Percentiles rank a stretch among this genome's conserved stretches.
These are phyloP conservation scores for Caenorhabditis afra DNA, from an alignment of 2,888 invertebrate species.

Conservation along the genomic window DNA sequence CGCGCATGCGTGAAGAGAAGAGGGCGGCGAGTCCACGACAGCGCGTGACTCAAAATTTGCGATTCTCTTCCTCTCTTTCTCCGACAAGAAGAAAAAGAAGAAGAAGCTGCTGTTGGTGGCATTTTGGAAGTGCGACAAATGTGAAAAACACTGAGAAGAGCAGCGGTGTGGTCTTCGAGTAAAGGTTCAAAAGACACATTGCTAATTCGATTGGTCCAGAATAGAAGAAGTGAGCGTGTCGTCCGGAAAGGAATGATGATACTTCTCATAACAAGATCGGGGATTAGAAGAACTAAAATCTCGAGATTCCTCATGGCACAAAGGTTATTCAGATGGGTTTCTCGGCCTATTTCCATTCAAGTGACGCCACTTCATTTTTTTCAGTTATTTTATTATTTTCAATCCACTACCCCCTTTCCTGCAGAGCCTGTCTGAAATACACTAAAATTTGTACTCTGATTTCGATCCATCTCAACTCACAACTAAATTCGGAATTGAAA, in stretches of 20 bases:
- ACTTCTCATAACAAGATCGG: neutral
- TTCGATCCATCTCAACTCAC: neutral
- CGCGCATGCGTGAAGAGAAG: constrained; percentile 14
- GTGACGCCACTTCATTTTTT: constrained; percentile 17
- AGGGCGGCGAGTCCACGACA: constrained; percentile 9
- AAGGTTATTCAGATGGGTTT: no score
- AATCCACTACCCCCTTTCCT: no score
- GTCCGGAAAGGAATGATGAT: neutral
- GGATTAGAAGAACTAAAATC: neutral
- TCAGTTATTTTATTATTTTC: neutral
- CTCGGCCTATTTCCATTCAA: no score
- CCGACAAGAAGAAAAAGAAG: neutral
- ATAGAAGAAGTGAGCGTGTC: neutral
- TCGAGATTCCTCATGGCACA: neutral
- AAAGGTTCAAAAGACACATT: constrained; percentile 28
- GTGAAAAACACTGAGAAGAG: constrained; percentile 26
- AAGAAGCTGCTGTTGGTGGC: constrained; percentile 13
- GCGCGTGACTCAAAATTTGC: constrained; percentile 46
- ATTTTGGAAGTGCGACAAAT: constrained; percentile 39
- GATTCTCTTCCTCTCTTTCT: constrained; percentile 49
- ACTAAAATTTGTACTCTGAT: constrained; percentile 14
- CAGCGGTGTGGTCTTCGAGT: neutral
- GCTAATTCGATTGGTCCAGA: constrained; percentile 21
- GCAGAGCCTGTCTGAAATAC: neutral
- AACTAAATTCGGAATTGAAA: no score